These are phyloP conservation scores for Drosophila setifemur DNA, from an alignment of 1,140 invertebrate species.

Conservation along the genomic window DNA sequence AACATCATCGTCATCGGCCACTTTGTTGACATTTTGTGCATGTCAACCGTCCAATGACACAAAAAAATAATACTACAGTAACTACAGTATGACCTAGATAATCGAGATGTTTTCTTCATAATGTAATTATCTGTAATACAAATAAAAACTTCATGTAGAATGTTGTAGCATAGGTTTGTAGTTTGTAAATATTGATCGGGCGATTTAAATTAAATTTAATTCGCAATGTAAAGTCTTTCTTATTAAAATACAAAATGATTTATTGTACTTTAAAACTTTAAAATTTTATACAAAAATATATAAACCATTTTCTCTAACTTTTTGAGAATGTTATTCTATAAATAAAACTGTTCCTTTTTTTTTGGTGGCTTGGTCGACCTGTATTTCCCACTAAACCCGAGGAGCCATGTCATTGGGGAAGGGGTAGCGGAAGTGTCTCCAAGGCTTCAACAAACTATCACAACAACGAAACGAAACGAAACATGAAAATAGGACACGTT, in stretches of 20 bases:
- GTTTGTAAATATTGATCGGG: no score
- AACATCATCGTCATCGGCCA: constrained; percentile 20
- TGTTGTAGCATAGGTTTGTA: no score
- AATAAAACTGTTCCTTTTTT: neutral
- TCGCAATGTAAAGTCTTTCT: no score
- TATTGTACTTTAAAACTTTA: no score
- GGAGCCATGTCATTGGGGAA: no score
- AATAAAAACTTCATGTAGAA: neutral
- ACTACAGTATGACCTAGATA: neutral
- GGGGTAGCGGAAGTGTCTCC: constrained; percentile 42
- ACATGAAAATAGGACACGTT: constrained; percentile 28
- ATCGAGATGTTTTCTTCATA: no score
- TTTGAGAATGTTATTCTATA: no score
- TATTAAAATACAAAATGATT: no score
- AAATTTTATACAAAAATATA: neutral
- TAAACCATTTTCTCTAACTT: neutral
- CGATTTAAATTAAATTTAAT: no score
- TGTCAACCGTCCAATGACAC: constrained; percentile 67
- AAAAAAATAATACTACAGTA: constrained; percentile 2
- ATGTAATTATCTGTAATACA: no score
- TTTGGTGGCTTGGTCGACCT: neutral
- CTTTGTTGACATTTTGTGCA: constrained; percentile 64
- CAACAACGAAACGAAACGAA: constrained; percentile 15
- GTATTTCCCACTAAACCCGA: neutral
- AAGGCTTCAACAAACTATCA: constrained; percentile 44